Evolutionary conservation across 2,113 vertebrate genomes (phyloP), one percentile per base, ranked within the genome.

Genomic region (Trachemys scripta): DNA sequence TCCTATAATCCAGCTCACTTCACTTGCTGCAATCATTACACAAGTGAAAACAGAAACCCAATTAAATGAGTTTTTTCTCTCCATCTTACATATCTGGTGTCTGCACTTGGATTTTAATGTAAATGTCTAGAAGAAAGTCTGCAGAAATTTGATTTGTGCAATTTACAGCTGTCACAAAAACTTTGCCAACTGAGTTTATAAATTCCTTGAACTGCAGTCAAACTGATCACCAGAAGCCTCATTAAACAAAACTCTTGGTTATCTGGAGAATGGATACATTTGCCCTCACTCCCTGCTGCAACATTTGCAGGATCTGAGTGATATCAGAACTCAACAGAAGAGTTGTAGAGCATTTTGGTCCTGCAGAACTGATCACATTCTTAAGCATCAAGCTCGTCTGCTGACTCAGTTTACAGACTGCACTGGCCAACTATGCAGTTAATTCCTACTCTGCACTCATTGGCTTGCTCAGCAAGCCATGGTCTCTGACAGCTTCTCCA

Each of bases 401-500:
- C 42, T 3, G 53, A 20, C 22, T 27, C 47, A 31, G 14, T 5
- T 1, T 11, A 1, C 6, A 0, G 4, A 0, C 51, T 6, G 10
- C 51, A 1, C 84, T 14, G 10, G 2, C 45, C 54, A 7, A 0
- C 2, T 1, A n/a, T 69, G 38, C 65, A n/a, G 65, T 69, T 65
- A 65, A 65, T 35, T 65, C 62, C 62, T 65, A 65, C 8, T 65
- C 31, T 8, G 65, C 35, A n/a, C 65, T 69, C 31, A 20, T 20
- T 69, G 35, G 65, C 13, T 69, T 38, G 2, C 59, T 84, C 69
- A 0, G 72, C 6, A 38, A 50, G 24, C 6, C 16, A 3, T 38
- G 0, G 0, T 25, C 87, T 24, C 13, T 76, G 62, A n/a, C 84
- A 2, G 29, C 5, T 4, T 5, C 88, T 1, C 31, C 3, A 3